Evolutionary conservation across 2,797 vertebrate genomes (phyloP).

Genomic region (Sebastiscus tertius): DNA sequence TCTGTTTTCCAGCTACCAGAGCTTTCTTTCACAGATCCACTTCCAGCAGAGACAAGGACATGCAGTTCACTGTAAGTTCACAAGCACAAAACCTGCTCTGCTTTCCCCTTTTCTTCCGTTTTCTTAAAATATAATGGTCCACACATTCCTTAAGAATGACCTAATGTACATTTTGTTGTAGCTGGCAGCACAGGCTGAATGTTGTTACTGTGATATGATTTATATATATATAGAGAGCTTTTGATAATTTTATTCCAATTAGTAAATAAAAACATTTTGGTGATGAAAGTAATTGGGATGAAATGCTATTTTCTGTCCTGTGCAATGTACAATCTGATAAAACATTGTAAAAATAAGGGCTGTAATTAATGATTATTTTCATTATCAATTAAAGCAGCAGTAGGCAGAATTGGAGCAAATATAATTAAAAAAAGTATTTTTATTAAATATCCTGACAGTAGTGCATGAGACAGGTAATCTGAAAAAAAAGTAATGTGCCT

Average conservation of each 20-base stretch:
- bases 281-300: neutral
- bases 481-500: too few relatives aligned
- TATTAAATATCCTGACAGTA: too few relatives aligned
- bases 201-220: neutral
- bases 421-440: too few relatives aligned
- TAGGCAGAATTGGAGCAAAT: too few relatives aligned
- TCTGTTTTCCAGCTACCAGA: slow-evolving; percentile 65
- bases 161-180: neutral
- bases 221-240: neutral
- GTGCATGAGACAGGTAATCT: too few relatives aligned
- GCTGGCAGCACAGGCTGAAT: neutral
- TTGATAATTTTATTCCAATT: neutral
- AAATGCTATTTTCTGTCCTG: neutral
- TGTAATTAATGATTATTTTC: neutral
- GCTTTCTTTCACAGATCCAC: slow-evolving; percentile 42
- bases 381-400: neutral
- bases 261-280: neutral
- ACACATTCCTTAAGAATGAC: neutral
- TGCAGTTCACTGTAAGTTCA: slow-evolving; percentile 65
- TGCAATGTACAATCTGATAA: neutral
- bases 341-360: neutral
- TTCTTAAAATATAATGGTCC: neutral
- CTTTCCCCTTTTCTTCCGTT: neutral
- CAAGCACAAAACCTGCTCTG: slow-evolving; percentile 6
- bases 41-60: slow-evolving; percentile 74